A percentile compares a stretch with the other conserved stretches of the same genome.
Conservation (phyloP, 2,797 vertebrate genomes). For the Pteropus rufus region DNA sequence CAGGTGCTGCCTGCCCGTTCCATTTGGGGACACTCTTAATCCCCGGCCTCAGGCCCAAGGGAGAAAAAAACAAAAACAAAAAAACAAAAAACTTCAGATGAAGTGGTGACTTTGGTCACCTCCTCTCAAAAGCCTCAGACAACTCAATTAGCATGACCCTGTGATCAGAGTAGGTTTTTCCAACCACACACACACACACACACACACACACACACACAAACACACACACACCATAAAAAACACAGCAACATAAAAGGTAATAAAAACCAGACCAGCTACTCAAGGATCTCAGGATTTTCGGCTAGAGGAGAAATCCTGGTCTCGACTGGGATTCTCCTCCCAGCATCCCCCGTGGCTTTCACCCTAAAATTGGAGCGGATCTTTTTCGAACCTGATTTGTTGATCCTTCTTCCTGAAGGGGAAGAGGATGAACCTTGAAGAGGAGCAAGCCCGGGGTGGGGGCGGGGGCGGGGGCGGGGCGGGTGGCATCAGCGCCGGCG, state of each 20-base stretch:
- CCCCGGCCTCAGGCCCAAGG: not conserved
- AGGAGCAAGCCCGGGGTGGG: not conserved
- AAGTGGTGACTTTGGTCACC: not conserved
- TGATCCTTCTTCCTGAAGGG: not conserved
- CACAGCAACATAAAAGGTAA: conserved; percentile 79
- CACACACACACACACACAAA: conserved; percentile 58
- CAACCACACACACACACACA: not conserved
- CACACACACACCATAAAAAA: conserved; percentile 67
- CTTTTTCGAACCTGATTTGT: not conserved
- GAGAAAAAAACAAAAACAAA: not conserved
- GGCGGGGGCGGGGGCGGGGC: not conserved
- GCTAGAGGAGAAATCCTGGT: not conserved
- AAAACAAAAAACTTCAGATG: not conserved
- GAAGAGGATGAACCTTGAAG: not conserved
- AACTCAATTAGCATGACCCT: not conserved
- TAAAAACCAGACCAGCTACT: conserved; percentile 79
- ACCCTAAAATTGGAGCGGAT: not conserved
- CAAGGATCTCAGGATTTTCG: conserved; percentile 10
- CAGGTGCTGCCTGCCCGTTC: not conserved
- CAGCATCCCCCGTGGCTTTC: not conserved
- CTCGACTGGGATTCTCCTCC: not conserved
- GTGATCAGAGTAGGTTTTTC: conserved; percentile 13
- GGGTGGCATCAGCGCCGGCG: accelerated
- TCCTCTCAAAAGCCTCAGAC: conserved; percentile 11
- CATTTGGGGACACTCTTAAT: not conserved